phyloP scores from a whole-genome alignment of 2,797 vertebrate genomes.

The Coranthus polyacanthus region DNA sequence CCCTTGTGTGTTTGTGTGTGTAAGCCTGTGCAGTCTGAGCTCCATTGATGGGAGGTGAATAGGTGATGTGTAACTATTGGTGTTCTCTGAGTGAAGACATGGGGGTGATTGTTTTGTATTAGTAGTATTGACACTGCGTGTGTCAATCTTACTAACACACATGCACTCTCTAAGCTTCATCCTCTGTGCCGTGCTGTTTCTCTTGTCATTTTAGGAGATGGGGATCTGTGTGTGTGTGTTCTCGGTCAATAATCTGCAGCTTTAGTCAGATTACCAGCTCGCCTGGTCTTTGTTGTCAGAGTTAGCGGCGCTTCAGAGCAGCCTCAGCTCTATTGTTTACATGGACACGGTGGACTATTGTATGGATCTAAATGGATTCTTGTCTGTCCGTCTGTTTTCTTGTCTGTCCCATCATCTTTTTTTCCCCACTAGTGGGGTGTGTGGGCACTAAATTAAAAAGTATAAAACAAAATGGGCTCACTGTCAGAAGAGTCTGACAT shows the following conservation, averaged over 20 bases:
- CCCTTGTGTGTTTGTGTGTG: conserved; percentile 7
- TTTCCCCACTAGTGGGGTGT: neutral
- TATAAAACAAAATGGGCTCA: neutral
- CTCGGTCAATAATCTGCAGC: conserved; percentile 80
- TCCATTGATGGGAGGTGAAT: conserved; percentile 48
- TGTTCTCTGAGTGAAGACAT: conserved; percentile 41
- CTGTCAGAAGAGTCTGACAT: conserved; percentile 12
- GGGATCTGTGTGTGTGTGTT: conserved; percentile 48
- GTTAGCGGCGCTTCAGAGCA: conserved; percentile 56
- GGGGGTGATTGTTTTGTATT: conserved; percentile 53
- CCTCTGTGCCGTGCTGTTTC: conserved; percentile 36
- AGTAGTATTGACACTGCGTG: conserved; percentile 46
- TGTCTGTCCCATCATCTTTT: conserved; percentile 16
- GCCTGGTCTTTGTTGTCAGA: conserved; percentile 69
- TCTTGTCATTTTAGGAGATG: conserved; percentile 44
- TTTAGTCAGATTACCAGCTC: conserved; percentile 81
- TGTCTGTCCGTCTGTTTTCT: conserved; percentile 38
- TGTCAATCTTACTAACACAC: conserved; percentile 1
- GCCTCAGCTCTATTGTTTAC: conserved; percentile 71
- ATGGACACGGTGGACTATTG: conserved; percentile 56
- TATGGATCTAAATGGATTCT: conserved; percentile 64
- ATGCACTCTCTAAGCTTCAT: conserved; percentile 38
- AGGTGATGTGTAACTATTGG: conserved; percentile 43
- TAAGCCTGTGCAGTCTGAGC: conserved; percentile 3
- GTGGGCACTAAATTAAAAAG: neutral